Evolutionary conservation across 2,888 invertebrate species (phyloP), one percentile per base, ranked within the genome.

Genomic region (Gonocerus acuteangulatus): DNA sequence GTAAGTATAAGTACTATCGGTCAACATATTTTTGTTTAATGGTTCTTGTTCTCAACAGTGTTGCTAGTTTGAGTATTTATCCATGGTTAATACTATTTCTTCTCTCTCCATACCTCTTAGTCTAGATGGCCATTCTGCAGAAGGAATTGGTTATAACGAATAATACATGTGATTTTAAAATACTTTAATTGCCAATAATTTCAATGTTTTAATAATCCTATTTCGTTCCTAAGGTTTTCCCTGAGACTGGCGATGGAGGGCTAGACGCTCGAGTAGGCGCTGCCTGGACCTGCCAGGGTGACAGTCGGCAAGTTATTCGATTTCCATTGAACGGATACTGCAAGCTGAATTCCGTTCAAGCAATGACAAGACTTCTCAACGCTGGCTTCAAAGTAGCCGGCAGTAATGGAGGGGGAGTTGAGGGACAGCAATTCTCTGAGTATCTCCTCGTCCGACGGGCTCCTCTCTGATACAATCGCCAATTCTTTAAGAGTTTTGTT

Each of bases 351-450:
- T 89, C 89, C n/a, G 84, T 91, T 65, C 90, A 91, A 75, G 89
- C 89, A 64, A 84, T 91, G 70, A 87, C 88, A 67, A 36, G 66
- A 32, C 62, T 69, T 27, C 63, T 69, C 48, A 89, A 89, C 72
- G 81, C 85, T 65, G 85, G 86, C 56, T 91, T 90, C 74, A 80
- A 80, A 67, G 81, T 91, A 62, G 85, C 85, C 52, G 89, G 90
- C 22, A 88, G 89, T 71, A 89, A 87, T 69, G 90, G 90, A 0
- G 89, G 89, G 18, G 89, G 89, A 2, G 89, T 90, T 36, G 90
- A 91, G 72, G 89, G 89, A 3, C 90, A 90, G 72, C 90, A 90
- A 75, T 91, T 90, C 77, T 89, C 89, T 70, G 91, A 91, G 76
- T 91, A 90, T 76, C 79, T 91, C 71, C 86, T 91, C 73, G 83